A percentile compares a stretch with the other conserved stretches of the same genome.
phyloP scores from a whole-genome alignment of 2,797 vertebrate species.

The Myripristis jacobus region DNA sequence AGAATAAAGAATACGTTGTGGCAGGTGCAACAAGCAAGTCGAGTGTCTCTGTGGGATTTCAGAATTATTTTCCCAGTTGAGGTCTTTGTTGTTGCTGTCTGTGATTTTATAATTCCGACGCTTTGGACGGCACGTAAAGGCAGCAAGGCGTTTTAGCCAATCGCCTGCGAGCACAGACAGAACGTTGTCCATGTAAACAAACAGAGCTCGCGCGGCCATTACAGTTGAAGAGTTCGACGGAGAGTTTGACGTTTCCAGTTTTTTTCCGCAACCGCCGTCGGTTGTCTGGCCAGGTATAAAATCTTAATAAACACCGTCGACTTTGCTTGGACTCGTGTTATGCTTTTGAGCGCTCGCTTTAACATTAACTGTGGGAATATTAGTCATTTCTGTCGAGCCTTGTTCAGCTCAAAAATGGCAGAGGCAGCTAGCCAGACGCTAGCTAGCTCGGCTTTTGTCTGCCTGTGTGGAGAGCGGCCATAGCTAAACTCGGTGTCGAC shows the following conservation, averaged over 20 bases:
- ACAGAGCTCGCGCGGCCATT: conserved; percentile 72
- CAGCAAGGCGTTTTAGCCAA: conserved; percentile 37
- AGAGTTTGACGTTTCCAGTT: conserved; percentile 19
- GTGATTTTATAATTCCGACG: no score
- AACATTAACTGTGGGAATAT: not conserved
- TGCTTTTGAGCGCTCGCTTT: rapidly evolving
- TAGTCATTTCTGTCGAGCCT: not conserved
- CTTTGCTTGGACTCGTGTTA: rapidly evolving
- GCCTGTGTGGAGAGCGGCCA: conserved; percentile 31
- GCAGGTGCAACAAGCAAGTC: no score
- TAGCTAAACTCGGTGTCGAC: not conserved
- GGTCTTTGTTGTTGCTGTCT: no score
- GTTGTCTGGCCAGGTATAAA: conserved; percentile 10
- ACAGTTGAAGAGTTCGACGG: conserved; percentile 37
- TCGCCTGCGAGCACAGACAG: conserved; percentile 31
- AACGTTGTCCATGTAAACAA: conserved; percentile 76
- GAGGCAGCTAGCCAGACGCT: not conserved
- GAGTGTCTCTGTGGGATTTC: no score
- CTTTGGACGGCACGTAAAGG: not conserved
- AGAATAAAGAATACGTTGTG: no score
- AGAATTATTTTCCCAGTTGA: no score
- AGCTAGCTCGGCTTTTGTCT: conserved; percentile 16
- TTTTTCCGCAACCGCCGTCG: not conserved
- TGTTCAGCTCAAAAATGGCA: not conserved
- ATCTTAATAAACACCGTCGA: rapidly evolving